A percentile compares a stretch with the other conserved stretches of the same genome.
Evolutionary conservation across 2,797 vertebrate genomes (phyloP).

Genomic region (Hirundo rustica): DNA sequence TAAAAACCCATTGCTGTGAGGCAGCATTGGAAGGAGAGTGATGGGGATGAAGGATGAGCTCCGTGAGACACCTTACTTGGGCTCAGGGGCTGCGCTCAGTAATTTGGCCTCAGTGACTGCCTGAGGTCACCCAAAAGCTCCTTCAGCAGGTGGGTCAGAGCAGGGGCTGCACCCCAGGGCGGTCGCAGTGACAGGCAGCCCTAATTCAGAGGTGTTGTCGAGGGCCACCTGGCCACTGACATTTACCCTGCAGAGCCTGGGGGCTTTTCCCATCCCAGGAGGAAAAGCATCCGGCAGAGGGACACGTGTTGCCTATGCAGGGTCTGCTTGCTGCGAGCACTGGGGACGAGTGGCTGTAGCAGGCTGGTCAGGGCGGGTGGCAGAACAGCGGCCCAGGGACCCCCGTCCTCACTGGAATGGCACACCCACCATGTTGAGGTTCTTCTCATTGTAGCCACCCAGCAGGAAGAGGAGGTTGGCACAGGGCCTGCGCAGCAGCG

Average conservation of each 20-base stretch:
- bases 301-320: accelerated
- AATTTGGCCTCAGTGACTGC: neutral
- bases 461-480: slow-evolving; percentile 10
- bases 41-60: neutral
- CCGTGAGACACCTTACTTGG: accelerated
- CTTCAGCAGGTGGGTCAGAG: neutral
- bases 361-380: neutral
- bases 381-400: neutral
- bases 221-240: neutral
- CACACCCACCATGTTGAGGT: slow-evolving; percentile 54
- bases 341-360: neutral
- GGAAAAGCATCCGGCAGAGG: neutral
- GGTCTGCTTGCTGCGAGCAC: neutral
- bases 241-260: neutral
- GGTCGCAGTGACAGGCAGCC: neutral
- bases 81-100: neutral
- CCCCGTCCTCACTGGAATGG: accelerated
- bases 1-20: neutral
- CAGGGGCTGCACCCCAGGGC: neutral
- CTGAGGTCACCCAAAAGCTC: neutral
- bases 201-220: neutral
- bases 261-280: neutral
- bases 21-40: neutral
- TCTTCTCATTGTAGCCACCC: slow-evolving; percentile 38
- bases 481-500: neutral